A percentile compares a stretch with the other conserved stretches of the same genome.
Evolutionary conservation across 1,140 invertebrate species (phyloP).

Genomic region (Cherax quadricarinatus): DNA sequence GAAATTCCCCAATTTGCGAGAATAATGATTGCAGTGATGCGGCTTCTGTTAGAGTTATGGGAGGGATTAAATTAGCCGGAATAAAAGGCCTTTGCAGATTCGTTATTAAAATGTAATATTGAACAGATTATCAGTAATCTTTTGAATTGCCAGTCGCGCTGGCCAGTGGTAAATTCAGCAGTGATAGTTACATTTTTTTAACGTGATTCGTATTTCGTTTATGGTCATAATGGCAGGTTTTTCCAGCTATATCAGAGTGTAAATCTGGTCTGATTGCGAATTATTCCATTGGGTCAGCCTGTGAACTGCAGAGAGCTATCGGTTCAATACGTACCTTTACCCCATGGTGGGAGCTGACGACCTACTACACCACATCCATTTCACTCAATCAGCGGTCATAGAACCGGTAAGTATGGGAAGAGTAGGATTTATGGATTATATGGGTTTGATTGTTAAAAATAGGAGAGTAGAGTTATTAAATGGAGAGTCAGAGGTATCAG

Average conservation of each 20-base stretch:
- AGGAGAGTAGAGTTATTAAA: too few relatives aligned
- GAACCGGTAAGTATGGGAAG: too few relatives aligned
- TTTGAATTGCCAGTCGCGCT: neutral
- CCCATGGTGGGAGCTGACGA: too few relatives aligned
- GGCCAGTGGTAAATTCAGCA: neutral
- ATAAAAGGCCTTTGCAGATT: neutral
- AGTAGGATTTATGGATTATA: too few relatives aligned
- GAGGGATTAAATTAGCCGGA: neutral
- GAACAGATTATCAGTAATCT: conserved; percentile 1
- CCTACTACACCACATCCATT: too few relatives aligned
- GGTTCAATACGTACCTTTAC: too few relatives aligned
- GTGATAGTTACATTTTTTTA: neutral
- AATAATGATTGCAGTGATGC: neutral
- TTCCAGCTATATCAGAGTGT: neutral
- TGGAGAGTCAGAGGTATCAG: too few relatives aligned
- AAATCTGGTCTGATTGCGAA: too few relatives aligned
- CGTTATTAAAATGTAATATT: neutral
- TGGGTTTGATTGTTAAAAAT: too few relatives aligned
- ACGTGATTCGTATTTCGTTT: neutral
- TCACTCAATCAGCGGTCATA: too few relatives aligned
- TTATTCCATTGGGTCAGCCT: too few relatives aligned
- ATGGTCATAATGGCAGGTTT: neutral
- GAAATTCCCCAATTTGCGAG: neutral
- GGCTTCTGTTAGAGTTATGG: neutral
- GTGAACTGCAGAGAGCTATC: too few relatives aligned